Evolutionary conservation across 2,797 vertebrate species (phyloP), one percentile per base, ranked within the genome.

Genomic region (Eurystomus glaucurus): DNA sequence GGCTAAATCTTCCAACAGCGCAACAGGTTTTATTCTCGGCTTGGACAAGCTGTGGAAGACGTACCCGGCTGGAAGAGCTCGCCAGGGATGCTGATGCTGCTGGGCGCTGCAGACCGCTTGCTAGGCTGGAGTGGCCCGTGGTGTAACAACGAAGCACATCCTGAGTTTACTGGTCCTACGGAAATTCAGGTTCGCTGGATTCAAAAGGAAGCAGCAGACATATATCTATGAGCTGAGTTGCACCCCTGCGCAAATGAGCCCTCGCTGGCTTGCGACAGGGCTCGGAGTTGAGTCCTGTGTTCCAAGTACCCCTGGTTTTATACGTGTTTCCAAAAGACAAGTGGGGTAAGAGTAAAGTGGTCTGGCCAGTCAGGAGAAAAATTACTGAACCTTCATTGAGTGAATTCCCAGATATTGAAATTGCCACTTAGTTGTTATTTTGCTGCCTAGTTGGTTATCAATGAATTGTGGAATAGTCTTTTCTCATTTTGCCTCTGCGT

Each of bases 161-260:
- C 29, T 0, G 0, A n/a, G n/a, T 31, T n/a, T 71, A 31, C 37
- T 3, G 6, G 18, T 60, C 17, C 43, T 39, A 3, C 29, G 68
- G 68, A 83, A 75, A 39, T 19, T 2, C 6, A 22, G 21, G 9
- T 68, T 54, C 9, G 8, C 5, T 22, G 37, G 28, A 23, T 41
- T 57, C 8, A 6, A 41, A 43, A 65, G 35, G 43, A 61, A 75
- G 33, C 29, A 66, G 19, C 18, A 35, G 37, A 31, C 57, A 21
- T 8, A 54, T 31, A 54, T 19, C 10, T 28, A 2, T 2, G 5
- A 17, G 35, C 20, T 29, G 22, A 25, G 46, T 28, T 60, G 57
- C 19, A 35, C 23, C 39, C 4, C 23, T 14, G n/a, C 1, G 1
- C 31, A 23, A 45, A 14, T 3, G 12, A 13, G 45, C 1, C 0